A percentile compares a stretch with the other conserved stretches of the same genome.
These are phyloP conservation scores for Pelagia noctiluca DNA, from an alignment of 30 jellyfish, hydroid and myxozoan species.

Conservation along the genomic window DNA sequence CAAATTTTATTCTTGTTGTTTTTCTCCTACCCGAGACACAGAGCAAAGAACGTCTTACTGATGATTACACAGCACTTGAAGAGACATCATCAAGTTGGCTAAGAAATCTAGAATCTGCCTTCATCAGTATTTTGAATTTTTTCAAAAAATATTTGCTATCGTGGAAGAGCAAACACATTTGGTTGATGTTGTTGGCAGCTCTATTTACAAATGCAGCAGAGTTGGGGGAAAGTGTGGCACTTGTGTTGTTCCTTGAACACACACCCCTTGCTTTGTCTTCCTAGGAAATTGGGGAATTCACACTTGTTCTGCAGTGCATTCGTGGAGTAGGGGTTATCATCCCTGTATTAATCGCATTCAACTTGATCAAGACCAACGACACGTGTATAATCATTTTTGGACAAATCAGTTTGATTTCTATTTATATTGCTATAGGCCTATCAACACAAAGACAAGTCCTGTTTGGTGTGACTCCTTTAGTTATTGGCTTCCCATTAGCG, in stretches of 20 bases:
- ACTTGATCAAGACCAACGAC: slow-evolving; percentile 40
- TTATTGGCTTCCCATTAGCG: slow-evolving; percentile 69
- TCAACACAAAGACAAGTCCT: slow-evolving; percentile 8
- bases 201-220: slow-evolving; percentile 52
- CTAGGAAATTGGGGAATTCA: slow-evolving; percentile 48
- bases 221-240: slow-evolving; percentile 58
- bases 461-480: slow-evolving; percentile 23
- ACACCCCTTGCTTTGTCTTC: slow-evolving; percentile 58
- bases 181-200: slow-evolving; percentile 46
- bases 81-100: too few relatives aligned
- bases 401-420: slow-evolving; percentile 45
- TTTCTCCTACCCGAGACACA: slow-evolving; percentile 62
- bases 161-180: background rate
- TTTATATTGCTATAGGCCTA: slow-evolving; percentile 37
- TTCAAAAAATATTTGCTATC: background rate
- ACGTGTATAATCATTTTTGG: slow-evolving; percentile 39
- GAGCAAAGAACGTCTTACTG: too few relatives aligned
- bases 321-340: slow-evolving; percentile 53
- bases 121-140: background rate
- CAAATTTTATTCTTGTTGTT: slow-evolving; percentile 38
- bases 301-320: slow-evolving; percentile 30
- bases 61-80: too few relatives aligned
- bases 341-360: slow-evolving; percentile 40
- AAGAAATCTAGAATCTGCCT: slow-evolving; percentile 18
- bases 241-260: slow-evolving; percentile 43